Base-by-base conservation (phyloP, 2,888 invertebrate genomes). In the Spicauda simplicius region DNA sequence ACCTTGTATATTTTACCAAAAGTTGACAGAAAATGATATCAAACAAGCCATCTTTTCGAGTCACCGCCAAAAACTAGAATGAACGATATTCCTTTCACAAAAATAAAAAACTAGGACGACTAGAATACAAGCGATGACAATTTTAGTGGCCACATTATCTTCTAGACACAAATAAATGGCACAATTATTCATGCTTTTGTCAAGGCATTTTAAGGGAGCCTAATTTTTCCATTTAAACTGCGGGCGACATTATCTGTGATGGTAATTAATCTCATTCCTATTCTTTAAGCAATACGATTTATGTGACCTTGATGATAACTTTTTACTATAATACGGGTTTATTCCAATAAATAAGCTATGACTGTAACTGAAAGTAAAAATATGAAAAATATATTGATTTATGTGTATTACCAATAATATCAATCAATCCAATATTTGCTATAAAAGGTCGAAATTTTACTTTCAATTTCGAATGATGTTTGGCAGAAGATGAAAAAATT, bases 141-240 rank as follows among this genome's bases (percentile, higher is more conserved):
- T 62, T 63, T 55, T 55, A 55, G 55, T 55, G 30, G 45, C 45
- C 18, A 63, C 33, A 18, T 41, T 48, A 20, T 20, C 25, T 63
- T 63, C 45, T 30, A 48, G 50, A 56, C 64, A 19, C 33, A 56
- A 56, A 64, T 33, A 6, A 64, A 64, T 56, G 56, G 30, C 45
- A 16, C 30, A 30, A 56, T 57, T 64, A 64, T 64, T 64, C 50
- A 64, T 48, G 64, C 56, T 64, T 64, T 56, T 64, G 63, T 64
- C 48, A 50, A 50, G 63, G 14, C n/a, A 56, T 50, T 50, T 64
- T 56, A 37, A n/a, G 64, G 50, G 1, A 50, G 56, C 12, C 50
- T 57, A 50, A 64, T 64, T 64, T 56, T 33, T 56, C 56, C 56
- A 48, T 45, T 48, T 63, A 63, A 63, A 8, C 55, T 55, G 48